These are phyloP conservation scores for Cerastis leucographa DNA, from an alignment of 2,888 invertebrate genomes.

Conservation along the genomic window DNA sequence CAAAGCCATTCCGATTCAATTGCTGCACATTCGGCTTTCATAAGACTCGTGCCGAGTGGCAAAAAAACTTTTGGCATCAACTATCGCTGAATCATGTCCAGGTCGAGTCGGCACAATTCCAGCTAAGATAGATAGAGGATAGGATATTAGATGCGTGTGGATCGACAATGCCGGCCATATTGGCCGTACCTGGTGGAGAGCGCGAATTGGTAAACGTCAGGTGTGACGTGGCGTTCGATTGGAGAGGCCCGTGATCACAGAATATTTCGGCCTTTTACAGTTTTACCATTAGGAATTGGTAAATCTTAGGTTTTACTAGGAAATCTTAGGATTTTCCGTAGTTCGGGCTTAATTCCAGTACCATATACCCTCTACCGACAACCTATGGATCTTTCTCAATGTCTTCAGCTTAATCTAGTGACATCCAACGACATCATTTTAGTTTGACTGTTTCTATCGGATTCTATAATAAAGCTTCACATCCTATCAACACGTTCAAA, in stretches of 20 bases:
- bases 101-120: background rate
- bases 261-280: no score
- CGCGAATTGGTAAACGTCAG: no score
- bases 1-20: background rate
- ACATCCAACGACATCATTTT: background rate
- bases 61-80: background rate
- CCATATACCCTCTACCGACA: background rate
- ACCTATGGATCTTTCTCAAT: background rate
- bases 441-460: background rate
- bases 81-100: background rate
- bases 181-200: no score
- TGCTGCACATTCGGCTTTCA: background rate
- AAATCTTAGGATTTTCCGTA: background rate
- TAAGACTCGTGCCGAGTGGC: background rate
- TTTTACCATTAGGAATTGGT: no score
- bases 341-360: background rate
- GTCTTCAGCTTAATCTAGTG: background rate
- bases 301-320: no score
- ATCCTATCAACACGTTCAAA: background rate
- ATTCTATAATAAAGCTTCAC: background rate
- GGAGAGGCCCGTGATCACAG: background rate
- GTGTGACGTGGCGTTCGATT: no score
- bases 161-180: no score
- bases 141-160: no score
- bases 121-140: background rate